Base-by-base conservation (phyloP, 2,797 vertebrate species). In the Lepus townsendii region DNA sequence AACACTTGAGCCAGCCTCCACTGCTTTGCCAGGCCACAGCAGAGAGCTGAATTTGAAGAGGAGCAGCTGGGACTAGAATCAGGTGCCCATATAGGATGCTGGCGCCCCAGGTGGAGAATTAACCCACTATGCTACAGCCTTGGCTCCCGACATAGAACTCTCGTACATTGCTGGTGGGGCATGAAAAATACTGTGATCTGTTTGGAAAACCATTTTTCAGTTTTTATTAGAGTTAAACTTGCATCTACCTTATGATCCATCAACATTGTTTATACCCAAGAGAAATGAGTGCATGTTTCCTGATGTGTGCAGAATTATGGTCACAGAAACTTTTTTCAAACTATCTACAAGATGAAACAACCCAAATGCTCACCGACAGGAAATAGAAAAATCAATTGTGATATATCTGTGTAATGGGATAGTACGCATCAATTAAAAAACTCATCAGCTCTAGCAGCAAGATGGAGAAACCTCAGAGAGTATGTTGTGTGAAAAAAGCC, bases 161-260 rank as follows among this genome's bases (percentile, higher is more conserved):
- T 47, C 32, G 50, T 17, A 19, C 27, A 13, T 35, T 57, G 17
- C 82, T 47, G 11, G 42, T n/a, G 32, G 32, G 35, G 42, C 2
- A 2, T 72, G 14, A 35, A 78, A 77, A 85, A 57, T 11, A 12
- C 60, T 57, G n/a, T 0, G 32, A 73, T 47, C 35, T 65, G 72
- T 94, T 86, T 83, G 54, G 75, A 75, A 92, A 93, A 66, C 17
- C 24, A 60, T 35, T 32, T 27, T 22, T 57, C 78, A n/a, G 5
- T 87, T 94, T 91, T 38, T 73, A 78, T 38, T 84, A 50, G 30
- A 90, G 50, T 82, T 93, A 93, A 93, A 86, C 19, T 73, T 22
- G 5, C 19, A 52, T 76, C 88, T 73, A 26, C 24, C 83, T 88
- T 82, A 93, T 65, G 54, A 90, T 27, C 66, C 1, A 83, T 38